phyloP scores from a whole-genome alignment of 2,113 vertebrate genomes.

The Muscicapa adusta region DNA sequence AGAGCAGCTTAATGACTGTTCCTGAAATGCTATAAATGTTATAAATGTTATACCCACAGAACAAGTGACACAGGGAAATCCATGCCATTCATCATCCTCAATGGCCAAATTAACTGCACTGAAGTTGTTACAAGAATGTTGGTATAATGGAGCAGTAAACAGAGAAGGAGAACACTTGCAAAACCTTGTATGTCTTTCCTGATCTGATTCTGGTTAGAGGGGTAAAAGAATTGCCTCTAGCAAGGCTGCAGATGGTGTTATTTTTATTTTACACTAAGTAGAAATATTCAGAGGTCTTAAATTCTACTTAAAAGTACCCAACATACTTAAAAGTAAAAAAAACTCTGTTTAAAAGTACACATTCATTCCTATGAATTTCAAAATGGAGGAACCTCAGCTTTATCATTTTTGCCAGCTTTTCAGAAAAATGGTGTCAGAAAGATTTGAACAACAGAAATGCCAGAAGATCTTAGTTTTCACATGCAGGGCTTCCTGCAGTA shows the following conservation, averaged over 20 bases:
- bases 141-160: not conserved
- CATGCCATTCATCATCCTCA: not conserved
- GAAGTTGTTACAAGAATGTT: not conserved
- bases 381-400: not conserved
- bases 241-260: not conserved
- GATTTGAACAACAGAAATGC: not conserved
- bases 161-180: not conserved
- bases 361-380: not conserved
- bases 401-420: not conserved
- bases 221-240: not conserved
- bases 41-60: not conserved
- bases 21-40: not conserved
- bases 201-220: not conserved
- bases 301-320: not conserved
- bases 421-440: not conserved
- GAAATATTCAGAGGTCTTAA: not conserved
- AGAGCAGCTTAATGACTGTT: not conserved
- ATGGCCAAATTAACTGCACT: not conserved
- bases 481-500: not conserved
- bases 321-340: not conserved
- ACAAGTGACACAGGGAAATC: not conserved
- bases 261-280: not conserved
- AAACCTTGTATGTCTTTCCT: not conserved
- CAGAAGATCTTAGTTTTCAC: not conserved
- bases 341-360: not conserved